Conservation (phyloP, 2,113 vertebrate genomes). For the Lamprologus speciosus region DNA sequence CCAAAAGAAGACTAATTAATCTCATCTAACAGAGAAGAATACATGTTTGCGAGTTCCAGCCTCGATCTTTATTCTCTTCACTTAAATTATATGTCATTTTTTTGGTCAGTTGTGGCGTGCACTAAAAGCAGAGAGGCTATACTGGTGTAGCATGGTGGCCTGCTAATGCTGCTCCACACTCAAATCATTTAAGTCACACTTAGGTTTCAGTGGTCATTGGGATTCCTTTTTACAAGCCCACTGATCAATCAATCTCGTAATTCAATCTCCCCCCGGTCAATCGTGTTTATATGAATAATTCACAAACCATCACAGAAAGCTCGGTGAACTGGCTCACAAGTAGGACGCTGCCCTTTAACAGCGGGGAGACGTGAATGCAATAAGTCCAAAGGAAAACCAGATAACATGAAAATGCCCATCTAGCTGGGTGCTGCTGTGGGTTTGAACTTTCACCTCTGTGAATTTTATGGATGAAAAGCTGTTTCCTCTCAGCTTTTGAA, state of each 20-base stretch:
- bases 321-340: constrained; percentile 28
- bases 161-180: not conserved
- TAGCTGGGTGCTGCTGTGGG: not conserved
- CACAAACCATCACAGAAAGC: constrained; percentile 46
- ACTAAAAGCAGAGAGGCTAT: not conserved
- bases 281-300: constrained; percentile 66
- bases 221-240: constrained; percentile 52
- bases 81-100: not conserved
- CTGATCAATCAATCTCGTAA: constrained; percentile 61
- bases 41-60: not conserved
- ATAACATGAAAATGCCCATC: not conserved
- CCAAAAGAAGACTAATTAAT: not conserved
- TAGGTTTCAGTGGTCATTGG: constrained; percentile 48
- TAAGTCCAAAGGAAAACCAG: not conserved
- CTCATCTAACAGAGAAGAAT: not conserved
- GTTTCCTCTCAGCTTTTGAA: not conserved
- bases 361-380: not conserved
- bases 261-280: constrained; percentile 53
- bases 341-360: not conserved
- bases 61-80: not conserved
- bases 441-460: not conserved
- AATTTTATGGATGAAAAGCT: not conserved
- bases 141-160: not conserved
- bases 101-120: not conserved
- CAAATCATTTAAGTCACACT: constrained; percentile 48